These are phyloP conservation scores for Pteromalus puparum DNA, from an alignment of 1,140 invertebrate species.

Conservation along the genomic window DNA sequence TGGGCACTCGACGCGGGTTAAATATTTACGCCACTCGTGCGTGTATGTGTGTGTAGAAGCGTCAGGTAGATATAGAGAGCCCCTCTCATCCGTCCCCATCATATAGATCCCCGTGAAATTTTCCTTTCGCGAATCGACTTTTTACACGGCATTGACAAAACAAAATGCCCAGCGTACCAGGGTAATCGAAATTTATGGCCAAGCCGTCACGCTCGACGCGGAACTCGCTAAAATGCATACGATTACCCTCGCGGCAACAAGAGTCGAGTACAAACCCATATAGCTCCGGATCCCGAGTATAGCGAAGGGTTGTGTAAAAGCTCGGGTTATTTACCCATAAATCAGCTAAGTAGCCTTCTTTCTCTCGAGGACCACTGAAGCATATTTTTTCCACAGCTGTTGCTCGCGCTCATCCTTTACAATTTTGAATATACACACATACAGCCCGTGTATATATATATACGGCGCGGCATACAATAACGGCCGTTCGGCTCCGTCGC, in stretches of 20 bases:
- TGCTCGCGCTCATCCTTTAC: slow-evolving; percentile 49
- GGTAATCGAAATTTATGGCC: slow-evolving; percentile 67
- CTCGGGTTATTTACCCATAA: slow-evolving; percentile 61
- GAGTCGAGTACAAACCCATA: not conserved
- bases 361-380: slow-evolving; percentile 53
- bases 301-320: slow-evolving; percentile 59
- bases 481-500: slow-evolving; percentile 22
- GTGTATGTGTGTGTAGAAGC: not conserved
- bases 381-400: slow-evolving; percentile 52
- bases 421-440: slow-evolving; percentile 43
- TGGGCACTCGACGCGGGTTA: slow-evolving; percentile 56
- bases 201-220: slow-evolving; percentile 58
- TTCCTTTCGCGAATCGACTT: slow-evolving; percentile 20
- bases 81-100: not conserved
- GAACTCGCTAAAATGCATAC: slow-evolving; percentile 66
- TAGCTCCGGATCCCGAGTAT: too few relatives aligned
- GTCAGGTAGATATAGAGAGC: slow-evolving; percentile 54
- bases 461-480: slow-evolving; percentile 37
- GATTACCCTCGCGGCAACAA: slow-evolving; percentile 60
- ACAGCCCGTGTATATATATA: too few relatives aligned
- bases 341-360: slow-evolving; percentile 60
- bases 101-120: not conserved
- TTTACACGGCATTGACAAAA: slow-evolving; percentile 55
- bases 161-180: slow-evolving; percentile 52
- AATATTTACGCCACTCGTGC: slow-evolving; percentile 63